phyloP scores from a whole-genome alignment of 2,888 invertebrate genomes.

The Sphaeridia pumilis region DNA sequence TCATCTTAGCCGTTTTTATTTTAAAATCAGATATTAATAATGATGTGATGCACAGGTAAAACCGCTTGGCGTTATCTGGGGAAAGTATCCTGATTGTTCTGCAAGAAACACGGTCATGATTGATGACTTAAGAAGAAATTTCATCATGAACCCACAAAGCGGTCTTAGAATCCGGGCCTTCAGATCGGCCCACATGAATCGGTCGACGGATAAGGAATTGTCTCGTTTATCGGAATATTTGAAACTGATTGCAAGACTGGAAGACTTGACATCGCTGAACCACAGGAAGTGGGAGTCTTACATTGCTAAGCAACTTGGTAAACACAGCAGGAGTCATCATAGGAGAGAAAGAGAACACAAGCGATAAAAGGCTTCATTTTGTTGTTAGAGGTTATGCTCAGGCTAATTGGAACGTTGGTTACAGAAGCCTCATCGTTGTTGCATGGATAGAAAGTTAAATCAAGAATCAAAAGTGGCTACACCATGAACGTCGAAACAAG shows the following conservation, averaged over 20 bases:
- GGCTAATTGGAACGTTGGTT: too few species aligned
- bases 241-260: constrained; percentile 63
- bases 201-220: constrained; percentile 71
- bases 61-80: constrained; percentile 94
- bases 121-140: constrained; percentile 88
- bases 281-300: constrained; percentile 77
- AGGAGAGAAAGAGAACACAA: constrained; percentile 6
- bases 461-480: too few species aligned
- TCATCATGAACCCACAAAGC: constrained; percentile 92
- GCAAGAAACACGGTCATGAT: constrained; percentile 95
- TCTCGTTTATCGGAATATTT: constrained; percentile 66
- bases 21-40: background rate
- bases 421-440: too few species aligned
- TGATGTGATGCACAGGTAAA: constrained; percentile 54
- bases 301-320: constrained; percentile 19
- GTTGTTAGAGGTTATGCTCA: too few species aligned
- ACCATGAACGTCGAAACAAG: too few species aligned
- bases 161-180: constrained; percentile 66
- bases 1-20: constrained; percentile 5
- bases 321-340: too few species aligned
- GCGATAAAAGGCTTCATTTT: background rate
- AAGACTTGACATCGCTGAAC: constrained; percentile 71
- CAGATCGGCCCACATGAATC: constrained; percentile 76
- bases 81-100: constrained; percentile 76
- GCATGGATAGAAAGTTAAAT: too few species aligned